These are phyloP conservation scores for Calidris pygmaea DNA, from an alignment of 2,113 vertebrate species.

Conservation along the genomic window DNA sequence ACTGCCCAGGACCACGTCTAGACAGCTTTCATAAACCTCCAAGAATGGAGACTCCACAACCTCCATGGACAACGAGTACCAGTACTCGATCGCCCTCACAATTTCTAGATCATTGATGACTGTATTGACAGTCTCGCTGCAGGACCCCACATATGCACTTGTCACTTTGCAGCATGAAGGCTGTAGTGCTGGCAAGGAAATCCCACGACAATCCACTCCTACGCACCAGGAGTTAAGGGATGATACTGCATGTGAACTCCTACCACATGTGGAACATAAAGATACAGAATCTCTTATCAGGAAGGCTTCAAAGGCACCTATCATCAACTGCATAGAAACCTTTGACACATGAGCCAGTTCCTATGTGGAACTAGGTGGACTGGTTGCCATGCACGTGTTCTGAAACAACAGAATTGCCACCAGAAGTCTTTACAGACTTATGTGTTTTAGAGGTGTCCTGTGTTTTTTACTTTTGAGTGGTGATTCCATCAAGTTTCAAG, in stretches of 20 bases:
- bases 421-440: neutral
- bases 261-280: neutral
- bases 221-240: neutral
- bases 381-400: neutral
- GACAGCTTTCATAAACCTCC: neutral
- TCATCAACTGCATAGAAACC: neutral
- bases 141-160: fast-evolving
- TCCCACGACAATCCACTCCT: neutral
- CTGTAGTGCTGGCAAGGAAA: neutral
- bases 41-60: neutral
- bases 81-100: neutral
- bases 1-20: neutral
- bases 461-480: neutral
- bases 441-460: neutral
- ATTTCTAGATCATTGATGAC: neutral
- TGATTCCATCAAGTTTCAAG: neutral
- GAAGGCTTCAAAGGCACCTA: neutral
- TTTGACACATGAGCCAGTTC: neutral
- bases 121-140: neutral
- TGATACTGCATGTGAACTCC: neutral
- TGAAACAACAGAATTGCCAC: neutral
- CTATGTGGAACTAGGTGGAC: neutral
- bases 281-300: neutral
- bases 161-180: neutral
- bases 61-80: neutral